Conservation (phyloP, 2,888 invertebrate genomes). For the Petrolisthes manimaculis region DNA sequence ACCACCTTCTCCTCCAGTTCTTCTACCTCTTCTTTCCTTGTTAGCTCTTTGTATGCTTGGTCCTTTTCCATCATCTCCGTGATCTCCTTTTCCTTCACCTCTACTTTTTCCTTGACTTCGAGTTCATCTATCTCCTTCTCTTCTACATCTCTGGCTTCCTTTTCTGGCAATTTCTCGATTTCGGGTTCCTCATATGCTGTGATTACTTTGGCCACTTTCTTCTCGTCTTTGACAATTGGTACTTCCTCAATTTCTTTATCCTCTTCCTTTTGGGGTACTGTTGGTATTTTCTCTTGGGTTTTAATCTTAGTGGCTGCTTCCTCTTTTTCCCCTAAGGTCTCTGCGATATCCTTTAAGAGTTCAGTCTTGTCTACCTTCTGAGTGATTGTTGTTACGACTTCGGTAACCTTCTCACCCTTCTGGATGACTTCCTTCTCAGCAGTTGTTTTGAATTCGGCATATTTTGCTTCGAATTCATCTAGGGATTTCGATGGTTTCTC, state of each 20-base stretch:
- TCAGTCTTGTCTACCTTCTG: conserved; percentile 47
- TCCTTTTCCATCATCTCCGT: conserved; percentile 50
- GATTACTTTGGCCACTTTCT: conserved; percentile 65
- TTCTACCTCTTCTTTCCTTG: conserved; percentile 22
- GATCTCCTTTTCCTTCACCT: conserved; percentile 62
- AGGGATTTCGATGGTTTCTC: conserved; percentile 46
- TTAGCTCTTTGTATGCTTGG: conserved; percentile 26
- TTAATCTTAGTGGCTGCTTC: conserved; percentile 8
- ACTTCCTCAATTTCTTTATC: conserved; percentile 65
- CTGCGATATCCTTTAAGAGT: conserved; percentile 42
- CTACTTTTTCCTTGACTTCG: conserved; percentile 65
- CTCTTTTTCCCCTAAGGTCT: conserved; percentile 50
- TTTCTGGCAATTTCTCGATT: conserved; percentile 65
- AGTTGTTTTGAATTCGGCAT: conserved; percentile 61
- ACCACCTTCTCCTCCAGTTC: conserved; percentile 31
- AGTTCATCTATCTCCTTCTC: conserved; percentile 61
- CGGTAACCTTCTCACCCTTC: conserved; percentile 47
- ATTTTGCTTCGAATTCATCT: conserved; percentile 63
- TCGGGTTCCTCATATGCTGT: conserved; percentile 66
- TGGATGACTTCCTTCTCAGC: conserved; percentile 62
- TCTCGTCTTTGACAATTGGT: conserved; percentile 66
- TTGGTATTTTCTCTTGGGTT: conserved; percentile 12
- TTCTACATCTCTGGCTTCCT: conserved; percentile 52
- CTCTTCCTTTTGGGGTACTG: conserved; percentile 31
- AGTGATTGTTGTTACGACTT: conserved; percentile 10